These are phyloP conservation scores for Umimayanthus kanabou DNA, from an alignment of 92 coral and sea anemone species.

Conservation along the genomic window DNA sequence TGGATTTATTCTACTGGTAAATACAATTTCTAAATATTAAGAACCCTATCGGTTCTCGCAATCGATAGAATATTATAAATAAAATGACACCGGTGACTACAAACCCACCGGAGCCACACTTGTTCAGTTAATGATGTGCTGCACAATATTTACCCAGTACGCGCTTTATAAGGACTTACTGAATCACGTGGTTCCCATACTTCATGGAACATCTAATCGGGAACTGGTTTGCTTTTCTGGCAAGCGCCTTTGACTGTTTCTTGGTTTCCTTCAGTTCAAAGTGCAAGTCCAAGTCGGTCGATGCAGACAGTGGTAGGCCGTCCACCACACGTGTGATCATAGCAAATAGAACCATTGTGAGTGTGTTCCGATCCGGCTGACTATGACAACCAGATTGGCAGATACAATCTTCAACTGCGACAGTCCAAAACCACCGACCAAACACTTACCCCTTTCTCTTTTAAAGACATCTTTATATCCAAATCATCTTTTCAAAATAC, in stretches of 20 bases:
- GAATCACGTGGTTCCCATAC: constrained; percentile 78
- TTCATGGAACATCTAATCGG: constrained; percentile 90
- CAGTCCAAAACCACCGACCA: neutral
- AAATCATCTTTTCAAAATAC: neutral
- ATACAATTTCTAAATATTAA: too few species aligned
- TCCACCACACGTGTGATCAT: constrained; percentile 93
- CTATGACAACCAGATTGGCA: neutral
- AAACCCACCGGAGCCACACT: too few species aligned
- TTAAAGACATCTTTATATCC: neutral
- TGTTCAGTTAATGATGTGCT: too few species aligned
- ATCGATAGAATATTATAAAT: too few species aligned
- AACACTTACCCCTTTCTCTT: neutral
- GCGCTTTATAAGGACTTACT: constrained; percentile 61
- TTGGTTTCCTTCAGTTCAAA: constrained; percentile 97
- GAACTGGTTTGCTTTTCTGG: constrained; percentile 87
- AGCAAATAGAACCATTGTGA: constrained; percentile 86
- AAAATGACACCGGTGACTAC: too few species aligned
- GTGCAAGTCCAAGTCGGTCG: constrained; percentile 94
- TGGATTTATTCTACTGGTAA: too few species aligned
- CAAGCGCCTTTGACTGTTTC: constrained; percentile 78
- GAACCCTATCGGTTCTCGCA: too few species aligned
- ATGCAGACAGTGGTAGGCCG: constrained; percentile 94
- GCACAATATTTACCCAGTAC: neutral
- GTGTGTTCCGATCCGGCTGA: neutral
- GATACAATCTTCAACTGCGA: neutral